These are phyloP conservation scores for Plestiodon gilberti DNA, from an alignment of 2,113 vertebrate genomes.

Conservation along the genomic window DNA sequence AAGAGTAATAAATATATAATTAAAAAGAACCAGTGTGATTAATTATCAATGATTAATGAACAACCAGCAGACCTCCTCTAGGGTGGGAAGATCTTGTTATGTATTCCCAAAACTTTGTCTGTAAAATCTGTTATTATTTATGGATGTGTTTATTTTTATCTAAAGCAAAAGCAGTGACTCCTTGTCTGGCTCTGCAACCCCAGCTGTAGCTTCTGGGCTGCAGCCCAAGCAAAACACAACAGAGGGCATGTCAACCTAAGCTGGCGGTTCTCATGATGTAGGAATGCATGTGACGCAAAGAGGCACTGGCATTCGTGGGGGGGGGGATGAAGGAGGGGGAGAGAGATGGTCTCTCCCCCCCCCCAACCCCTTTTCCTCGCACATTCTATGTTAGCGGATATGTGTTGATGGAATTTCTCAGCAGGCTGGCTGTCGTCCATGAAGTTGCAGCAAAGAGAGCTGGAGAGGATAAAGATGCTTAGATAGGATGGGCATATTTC, in stretches of 20 bases:
- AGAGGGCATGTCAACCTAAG: conserved; percentile 19
- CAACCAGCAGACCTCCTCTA: not conserved
- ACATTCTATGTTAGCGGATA: not conserved
- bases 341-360: no score
- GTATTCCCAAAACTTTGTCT: not conserved
- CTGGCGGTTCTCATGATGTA: conserved; percentile 17
- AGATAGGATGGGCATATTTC: not conserved
- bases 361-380: not conserved
- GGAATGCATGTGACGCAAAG: conserved; percentile 10
- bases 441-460: conserved; percentile 15
- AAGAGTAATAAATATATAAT: not conserved
- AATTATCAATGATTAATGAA: not conserved
- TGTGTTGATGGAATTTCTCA: conserved; percentile 25
- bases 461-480: not conserved
- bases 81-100: not conserved
- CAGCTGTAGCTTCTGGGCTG: not conserved
- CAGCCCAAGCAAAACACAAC: conserved; percentile 16
- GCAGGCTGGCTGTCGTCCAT: conserved; percentile 14
- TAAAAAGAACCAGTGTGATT: not conserved
- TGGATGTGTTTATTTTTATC: conserved; percentile 31
- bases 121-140: conserved; percentile 30
- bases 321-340: no score
- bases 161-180: not conserved
- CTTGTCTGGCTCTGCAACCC: conserved; percentile 18
- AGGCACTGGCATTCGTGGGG: conserved; percentile 6